These are phyloP conservation scores for Calliopsis andreniformis DNA, from an alignment of 1,140 invertebrate species.

Conservation along the genomic window DNA sequence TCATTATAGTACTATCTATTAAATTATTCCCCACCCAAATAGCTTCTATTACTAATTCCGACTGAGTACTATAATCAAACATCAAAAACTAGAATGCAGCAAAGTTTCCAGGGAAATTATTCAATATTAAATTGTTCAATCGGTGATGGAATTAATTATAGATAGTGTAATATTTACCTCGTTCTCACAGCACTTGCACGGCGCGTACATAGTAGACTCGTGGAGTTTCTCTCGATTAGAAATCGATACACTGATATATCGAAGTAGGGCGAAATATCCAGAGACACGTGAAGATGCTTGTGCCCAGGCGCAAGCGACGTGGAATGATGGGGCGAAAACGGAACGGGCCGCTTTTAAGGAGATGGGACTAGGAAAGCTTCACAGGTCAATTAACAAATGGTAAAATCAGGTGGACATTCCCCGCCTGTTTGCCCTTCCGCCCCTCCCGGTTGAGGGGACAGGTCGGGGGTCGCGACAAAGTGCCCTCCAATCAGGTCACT, in stretches of 20 bases:
- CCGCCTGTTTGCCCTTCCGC: not conserved
- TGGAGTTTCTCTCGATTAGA: not conserved
- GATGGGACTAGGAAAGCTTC: not conserved
- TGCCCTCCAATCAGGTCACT: not conserved
- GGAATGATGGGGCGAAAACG: not conserved
- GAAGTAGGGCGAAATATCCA: not conserved
- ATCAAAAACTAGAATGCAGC: too few species aligned
- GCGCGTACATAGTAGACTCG: not conserved
- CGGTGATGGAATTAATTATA: not conserved
- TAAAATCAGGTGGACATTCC: not conserved
- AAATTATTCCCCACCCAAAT: too few species aligned
- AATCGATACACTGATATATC: not conserved
- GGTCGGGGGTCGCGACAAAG: not conserved
- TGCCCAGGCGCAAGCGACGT: not conserved
- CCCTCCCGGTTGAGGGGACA: too few species aligned
- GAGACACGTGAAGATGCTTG: not conserved
- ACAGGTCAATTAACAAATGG: not conserved
- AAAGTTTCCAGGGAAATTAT: not conserved
- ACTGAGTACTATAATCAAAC: too few species aligned
- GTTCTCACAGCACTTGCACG: not conserved
- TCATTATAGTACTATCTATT: too few species aligned
- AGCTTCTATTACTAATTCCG: too few species aligned
- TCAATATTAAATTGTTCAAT: not conserved
- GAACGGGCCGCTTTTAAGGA: not conserved
- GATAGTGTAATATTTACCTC: not conserved